Evolutionary conservation across 1,140 invertebrate species (phyloP), one percentile per base, ranked within the genome.

Genomic region (Drosophila insularis): DNA sequence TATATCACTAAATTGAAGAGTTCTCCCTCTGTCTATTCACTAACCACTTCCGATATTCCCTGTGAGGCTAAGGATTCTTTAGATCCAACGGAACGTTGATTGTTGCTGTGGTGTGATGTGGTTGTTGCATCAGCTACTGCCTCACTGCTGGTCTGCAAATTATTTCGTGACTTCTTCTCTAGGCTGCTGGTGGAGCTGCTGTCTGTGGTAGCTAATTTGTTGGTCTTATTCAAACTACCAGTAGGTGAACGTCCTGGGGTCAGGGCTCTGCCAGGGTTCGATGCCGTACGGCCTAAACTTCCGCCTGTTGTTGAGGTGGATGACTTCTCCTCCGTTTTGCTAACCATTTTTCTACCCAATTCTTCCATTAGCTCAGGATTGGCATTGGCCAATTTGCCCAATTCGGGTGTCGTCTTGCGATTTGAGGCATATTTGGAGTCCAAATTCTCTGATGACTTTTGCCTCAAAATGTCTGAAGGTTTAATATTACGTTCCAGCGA

Each of bases 401-500:
- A 71, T 63, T 92, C 91, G 1, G 91, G 90, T n/a, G 91, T 91
- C 23, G 91, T 92, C 67, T 91, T 90, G 0, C 91, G 68, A 56
- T 92, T 91, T 5, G 80, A 66, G 0, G 81, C 68, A 14, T 81
- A 70, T 40, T 92, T 92, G 0, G 79, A 75, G 35, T 92, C 91
- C 66, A 91, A 66, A 70, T 89, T 79, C 61, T 92, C 91, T 1
- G 87, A 86, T 2, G 91, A 92, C 68, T 92, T 92, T 60, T 91
- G 90, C 1, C 91, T 74, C 14, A 92, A 64, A 23, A 92, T 90
- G 55, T 92, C 91, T 37, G 91, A 92, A 59, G 91, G 91, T 75
- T 92, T 92, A 11, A 92, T 80, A 60, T 92, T 91, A 1, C 91
- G 85, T 63, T 92, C 91, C 43, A 92, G 65, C 58, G 91, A 92